phyloP scores from a whole-genome alignment of 1,140 invertebrate species.

The Mesaphorura yosii region DNA sequence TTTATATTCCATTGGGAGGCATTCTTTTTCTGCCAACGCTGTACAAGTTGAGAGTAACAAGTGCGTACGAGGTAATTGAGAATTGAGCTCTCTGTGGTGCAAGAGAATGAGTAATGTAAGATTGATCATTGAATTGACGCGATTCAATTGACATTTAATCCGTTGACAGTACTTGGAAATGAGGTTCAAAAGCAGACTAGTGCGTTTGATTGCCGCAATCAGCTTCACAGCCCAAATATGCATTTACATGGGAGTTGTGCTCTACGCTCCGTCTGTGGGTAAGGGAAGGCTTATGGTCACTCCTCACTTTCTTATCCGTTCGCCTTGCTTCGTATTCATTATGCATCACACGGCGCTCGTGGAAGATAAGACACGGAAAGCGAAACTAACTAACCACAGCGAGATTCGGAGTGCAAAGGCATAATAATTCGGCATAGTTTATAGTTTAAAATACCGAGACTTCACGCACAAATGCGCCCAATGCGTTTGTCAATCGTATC shows the following conservation, averaged over 20 bases:
- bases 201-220: conserved; percentile 61
- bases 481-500: too few relatives aligned
- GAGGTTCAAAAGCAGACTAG: conserved; percentile 62
- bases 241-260: conserved; percentile 21
- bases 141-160: too few relatives aligned
- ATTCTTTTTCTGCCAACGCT: conserved; percentile 27
- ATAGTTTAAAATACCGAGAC: too few relatives aligned
- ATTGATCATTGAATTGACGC: too few relatives aligned
- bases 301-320: conserved; percentile 66
- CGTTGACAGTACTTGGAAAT: conserved; percentile 59
- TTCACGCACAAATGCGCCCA: too few relatives aligned
- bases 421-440: too few relatives aligned
- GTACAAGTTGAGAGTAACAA: conserved; percentile 25
- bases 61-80: conserved; percentile 27
- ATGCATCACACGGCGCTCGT: too few relatives aligned
- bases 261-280: conserved; percentile 41
- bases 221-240: conserved; percentile 55
- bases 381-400: too few relatives aligned
- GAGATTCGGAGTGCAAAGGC: too few relatives aligned
- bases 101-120: too few relatives aligned
- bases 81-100: background rate
- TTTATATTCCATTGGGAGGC: conserved; percentile 25
- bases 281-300: conserved; percentile 65
- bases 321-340: conserved; percentile 33
- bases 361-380: too few relatives aligned